A percentile compares a stretch with the other conserved stretches of the same genome.
phyloP scores from a whole-genome alignment of 2,797 vertebrate genomes.

The Eidolon dupreanum region DNA sequence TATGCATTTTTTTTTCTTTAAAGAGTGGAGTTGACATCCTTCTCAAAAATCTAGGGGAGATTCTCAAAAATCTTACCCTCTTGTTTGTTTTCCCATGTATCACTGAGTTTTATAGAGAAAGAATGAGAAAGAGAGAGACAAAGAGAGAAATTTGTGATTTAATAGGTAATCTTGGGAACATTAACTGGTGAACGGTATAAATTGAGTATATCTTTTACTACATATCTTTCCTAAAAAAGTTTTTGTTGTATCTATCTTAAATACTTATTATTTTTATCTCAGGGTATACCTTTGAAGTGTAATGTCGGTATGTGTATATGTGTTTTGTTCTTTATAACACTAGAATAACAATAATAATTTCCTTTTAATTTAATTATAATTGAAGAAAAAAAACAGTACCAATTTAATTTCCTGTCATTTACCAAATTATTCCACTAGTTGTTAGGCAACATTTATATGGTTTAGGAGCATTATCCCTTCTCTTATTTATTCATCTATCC shows the following conservation, averaged over 20 bases:
- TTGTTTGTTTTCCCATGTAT: not conserved
- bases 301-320: not conserved
- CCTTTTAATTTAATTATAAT: conserved; percentile 42
- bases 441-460: not conserved
- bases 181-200: not conserved
- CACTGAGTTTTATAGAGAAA: not conserved
- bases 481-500: not conserved
- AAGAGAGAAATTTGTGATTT: not conserved
- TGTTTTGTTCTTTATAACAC: conserved; percentile 10
- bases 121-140: not conserved
- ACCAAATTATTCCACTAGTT: not conserved
- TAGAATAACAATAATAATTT: conserved; percentile 44
- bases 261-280: not conserved
- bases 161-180: not conserved
- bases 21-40: not conserved
- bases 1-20: not conserved
- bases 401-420: not conserved
- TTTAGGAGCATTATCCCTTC: not conserved
- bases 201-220: not conserved
- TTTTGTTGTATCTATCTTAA: not conserved
- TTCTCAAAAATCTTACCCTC: not conserved
- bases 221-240: not conserved
- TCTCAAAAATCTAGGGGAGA: not conserved
- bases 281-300: not conserved
- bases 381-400: not conserved